Evolutionary conservation across 2,888 invertebrate species (phyloP).

Genomic region (Mesorhabditis sp.): DNA sequence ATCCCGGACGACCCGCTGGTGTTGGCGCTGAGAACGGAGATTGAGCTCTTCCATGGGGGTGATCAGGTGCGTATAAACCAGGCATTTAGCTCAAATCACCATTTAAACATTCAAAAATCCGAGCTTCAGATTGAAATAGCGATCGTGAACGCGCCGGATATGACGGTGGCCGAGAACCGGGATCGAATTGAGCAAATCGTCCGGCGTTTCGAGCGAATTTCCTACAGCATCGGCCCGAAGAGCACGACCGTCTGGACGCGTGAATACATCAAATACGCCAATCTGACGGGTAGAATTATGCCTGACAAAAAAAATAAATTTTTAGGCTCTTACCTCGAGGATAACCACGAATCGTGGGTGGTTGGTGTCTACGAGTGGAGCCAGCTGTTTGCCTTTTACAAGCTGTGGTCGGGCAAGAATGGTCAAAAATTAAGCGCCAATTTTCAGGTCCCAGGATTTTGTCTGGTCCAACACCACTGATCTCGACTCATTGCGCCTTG

Average conservation of each 20-base stretch:
- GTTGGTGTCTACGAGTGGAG: constrained; percentile 56
- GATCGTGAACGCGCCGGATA: constrained; percentile 47
- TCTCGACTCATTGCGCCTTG: constrained; percentile 26
- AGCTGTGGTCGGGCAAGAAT: constrained; percentile 39
- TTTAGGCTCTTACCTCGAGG: constrained; percentile 41
- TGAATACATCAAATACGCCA: constrained; percentile 54
- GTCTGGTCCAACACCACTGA: constrained; percentile 46
- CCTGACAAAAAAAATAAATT: not conserved
- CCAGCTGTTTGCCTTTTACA: constrained; percentile 55
- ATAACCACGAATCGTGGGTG: constrained; percentile 53
- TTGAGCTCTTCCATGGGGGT: constrained; percentile 56
- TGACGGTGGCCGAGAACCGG: constrained; percentile 43
- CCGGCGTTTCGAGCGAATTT: constrained; percentile 47
- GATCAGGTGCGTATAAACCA: constrained; percentile 39
- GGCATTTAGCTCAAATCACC: not conserved
- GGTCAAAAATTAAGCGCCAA: not conserved
- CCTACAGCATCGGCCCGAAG: constrained; percentile 48
- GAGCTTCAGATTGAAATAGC: constrained; percentile 50
- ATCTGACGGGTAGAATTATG: constrained; percentile 34
- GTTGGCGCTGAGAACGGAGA: constrained; percentile 47
- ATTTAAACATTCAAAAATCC: not conserved
- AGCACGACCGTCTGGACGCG: constrained; percentile 54
- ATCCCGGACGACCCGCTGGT: constrained; percentile 51
- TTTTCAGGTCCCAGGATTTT: constrained; percentile 50
- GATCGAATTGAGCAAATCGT: constrained; percentile 41